Evolutionary conservation across 1,140 invertebrate genomes (phyloP).

Genomic region (Bombus haemorrhoidalis): DNA sequence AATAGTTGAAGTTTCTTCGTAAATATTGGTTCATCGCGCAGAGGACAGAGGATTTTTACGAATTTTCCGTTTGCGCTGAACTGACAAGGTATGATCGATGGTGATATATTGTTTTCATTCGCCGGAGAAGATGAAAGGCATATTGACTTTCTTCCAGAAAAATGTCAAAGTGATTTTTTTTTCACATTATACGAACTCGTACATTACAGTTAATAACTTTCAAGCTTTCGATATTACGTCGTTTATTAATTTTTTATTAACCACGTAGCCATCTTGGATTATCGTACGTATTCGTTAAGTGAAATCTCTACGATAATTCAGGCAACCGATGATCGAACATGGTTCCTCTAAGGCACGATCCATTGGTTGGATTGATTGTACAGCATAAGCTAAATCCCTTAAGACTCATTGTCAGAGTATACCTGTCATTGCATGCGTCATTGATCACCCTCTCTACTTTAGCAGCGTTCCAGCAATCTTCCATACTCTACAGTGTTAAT

Average conservation of each 20-base stretch:
- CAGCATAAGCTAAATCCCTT: constrained; percentile 9
- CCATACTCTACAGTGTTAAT: constrained; percentile 8
- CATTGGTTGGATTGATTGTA: constrained; percentile 1
- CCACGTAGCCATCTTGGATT: neutral
- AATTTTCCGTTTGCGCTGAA: constrained; percentile 28
- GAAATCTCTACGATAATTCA: neutral
- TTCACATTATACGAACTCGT: constrained; percentile 14
- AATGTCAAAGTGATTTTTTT: constrained; percentile 34
- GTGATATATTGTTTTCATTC: constrained; percentile 52
- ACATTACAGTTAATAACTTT: neutral
- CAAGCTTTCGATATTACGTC: neutral
- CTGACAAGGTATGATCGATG: constrained; percentile 57
- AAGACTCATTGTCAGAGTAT: constrained; percentile 2
- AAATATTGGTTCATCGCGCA: constrained; percentile 4
- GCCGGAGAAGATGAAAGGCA: constrained; percentile 15
- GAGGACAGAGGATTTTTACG: constrained; percentile 11
- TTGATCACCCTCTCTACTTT: constrained; percentile 14
- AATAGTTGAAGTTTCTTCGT: neutral
- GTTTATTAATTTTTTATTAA: neutral
- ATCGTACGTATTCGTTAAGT: neutral
- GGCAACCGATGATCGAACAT: neutral
- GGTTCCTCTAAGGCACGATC: neutral
- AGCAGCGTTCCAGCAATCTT: neutral
- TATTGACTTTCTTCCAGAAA: constrained; percentile 43
- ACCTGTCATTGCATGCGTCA: constrained; percentile 2